Conservation (phyloP, 2,113 vertebrate genomes). For the Patagioenas fasciata region DNA sequence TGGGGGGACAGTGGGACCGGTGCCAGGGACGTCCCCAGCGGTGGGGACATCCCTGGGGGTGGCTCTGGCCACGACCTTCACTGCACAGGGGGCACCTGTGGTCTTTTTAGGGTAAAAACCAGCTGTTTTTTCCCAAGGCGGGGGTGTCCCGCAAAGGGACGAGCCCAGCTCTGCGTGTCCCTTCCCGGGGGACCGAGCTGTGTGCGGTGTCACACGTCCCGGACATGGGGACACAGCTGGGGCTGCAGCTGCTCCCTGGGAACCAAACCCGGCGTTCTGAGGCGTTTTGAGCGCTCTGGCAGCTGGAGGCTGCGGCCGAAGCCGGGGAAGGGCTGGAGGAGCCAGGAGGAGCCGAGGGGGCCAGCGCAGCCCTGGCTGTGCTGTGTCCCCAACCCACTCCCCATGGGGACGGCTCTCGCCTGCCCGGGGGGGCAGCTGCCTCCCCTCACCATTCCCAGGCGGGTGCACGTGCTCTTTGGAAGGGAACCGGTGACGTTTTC, state of each 20-base stretch:
- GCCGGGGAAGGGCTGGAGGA: background rate
- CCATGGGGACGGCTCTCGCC: background rate
- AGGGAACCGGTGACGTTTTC: background rate
- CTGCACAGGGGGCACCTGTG: fast-evolving
- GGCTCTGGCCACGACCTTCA: too few relatives aligned
- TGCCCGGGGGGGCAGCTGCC: too few relatives aligned
- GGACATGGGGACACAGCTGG: background rate
- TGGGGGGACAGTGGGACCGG: background rate
- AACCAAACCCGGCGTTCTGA: background rate
- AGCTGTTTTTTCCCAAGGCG: fast-evolving
- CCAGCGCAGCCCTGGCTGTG: background rate
- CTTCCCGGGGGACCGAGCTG: background rate
- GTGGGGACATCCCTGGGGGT: background rate
- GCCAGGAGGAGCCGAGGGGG: background rate
- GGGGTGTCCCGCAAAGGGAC: background rate
- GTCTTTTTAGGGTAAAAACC: background rate
- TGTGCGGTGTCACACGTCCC: background rate
- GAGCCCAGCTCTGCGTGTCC: background rate
- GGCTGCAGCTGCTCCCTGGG: background rate
- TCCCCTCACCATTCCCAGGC: background rate
- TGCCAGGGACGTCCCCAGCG: too few relatives aligned
- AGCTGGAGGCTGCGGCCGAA: background rate
- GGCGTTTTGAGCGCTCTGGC: background rate
- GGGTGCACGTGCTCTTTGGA: background rate
- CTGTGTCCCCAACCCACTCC: background rate